Conservation (phyloP, 2,113 vertebrate genomes). For the Pleuronectes platessa region DNA sequence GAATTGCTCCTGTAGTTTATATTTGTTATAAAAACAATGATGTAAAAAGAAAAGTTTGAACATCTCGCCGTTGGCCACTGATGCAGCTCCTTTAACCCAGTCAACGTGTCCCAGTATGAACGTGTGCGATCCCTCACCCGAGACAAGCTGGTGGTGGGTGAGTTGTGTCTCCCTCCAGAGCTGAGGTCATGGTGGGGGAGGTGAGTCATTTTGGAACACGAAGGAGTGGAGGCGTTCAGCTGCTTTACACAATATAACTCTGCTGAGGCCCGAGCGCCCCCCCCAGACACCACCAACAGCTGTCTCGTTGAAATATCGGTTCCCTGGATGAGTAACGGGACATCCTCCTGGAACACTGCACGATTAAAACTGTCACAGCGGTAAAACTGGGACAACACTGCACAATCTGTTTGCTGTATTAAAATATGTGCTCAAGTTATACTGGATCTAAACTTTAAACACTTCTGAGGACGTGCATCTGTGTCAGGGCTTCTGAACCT, state of each 20-base stretch:
- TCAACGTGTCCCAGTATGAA: conserved; percentile 17
- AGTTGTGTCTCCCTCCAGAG: conserved; percentile 46
- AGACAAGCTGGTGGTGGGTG: conserved; percentile 30
- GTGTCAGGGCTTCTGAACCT: not conserved
- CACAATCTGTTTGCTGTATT: conserved; percentile 18
- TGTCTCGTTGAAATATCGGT: conserved; percentile 47
- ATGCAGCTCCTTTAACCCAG: conserved; percentile 13
- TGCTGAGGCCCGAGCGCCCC: conserved; percentile 12
- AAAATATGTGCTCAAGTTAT: not conserved
- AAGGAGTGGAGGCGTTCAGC: conserved; percentile 63
- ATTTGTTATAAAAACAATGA: too few species aligned
- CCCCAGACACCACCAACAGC: conserved; percentile 30
- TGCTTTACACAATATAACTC: conserved; percentile 66
- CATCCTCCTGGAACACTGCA: conserved; percentile 21
- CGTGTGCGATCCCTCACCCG: conserved; percentile 36
- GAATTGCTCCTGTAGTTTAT: too few species aligned
- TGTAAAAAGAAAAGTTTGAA: not conserved
- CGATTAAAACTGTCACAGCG: conserved; percentile 40
- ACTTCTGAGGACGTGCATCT: not conserved
- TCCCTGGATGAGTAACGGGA: conserved; percentile 20
- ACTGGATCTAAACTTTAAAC: not conserved
- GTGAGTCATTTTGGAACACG: conserved; percentile 69
- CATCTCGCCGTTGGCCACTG: not conserved
- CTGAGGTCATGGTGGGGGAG: conserved; percentile 69
- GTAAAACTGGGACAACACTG: conserved; percentile 29